Conservation (phyloP, 2,797 vertebrate genomes). For the Cephalopachus bancanus region DNA sequence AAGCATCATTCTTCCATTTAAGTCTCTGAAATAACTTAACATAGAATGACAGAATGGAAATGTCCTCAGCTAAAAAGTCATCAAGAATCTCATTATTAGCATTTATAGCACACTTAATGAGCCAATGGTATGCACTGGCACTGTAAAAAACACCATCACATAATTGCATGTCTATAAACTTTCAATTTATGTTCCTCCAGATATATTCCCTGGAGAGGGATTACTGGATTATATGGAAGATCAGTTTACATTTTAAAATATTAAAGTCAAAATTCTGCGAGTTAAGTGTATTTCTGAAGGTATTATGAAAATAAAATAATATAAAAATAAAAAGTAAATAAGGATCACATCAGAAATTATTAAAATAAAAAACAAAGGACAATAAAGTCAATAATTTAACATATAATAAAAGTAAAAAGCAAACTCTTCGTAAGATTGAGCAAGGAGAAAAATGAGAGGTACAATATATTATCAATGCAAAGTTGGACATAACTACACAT, state of each 20-base stretch:
- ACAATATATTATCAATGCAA: background rate
- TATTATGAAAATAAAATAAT: background rate
- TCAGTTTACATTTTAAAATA: background rate
- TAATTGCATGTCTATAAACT: too few species aligned
- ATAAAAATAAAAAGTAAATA: background rate
- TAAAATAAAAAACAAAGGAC: background rate
- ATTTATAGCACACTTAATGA: background rate
- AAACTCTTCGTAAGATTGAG: background rate
- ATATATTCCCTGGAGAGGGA: too few species aligned
- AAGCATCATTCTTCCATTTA: background rate
- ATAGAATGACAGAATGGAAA: background rate
- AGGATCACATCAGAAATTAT: background rate
- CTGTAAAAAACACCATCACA: too few species aligned
- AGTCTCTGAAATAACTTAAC: background rate
- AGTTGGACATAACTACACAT: background rate
- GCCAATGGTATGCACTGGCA: too few species aligned
- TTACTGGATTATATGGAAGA: too few species aligned
- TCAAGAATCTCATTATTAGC: background rate
- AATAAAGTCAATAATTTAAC: background rate
- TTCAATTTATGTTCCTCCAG: too few species aligned
- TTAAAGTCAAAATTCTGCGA: background rate
- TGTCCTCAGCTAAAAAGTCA: background rate
- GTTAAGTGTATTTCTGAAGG: background rate
- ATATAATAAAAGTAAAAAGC: background rate
- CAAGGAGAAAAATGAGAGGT: background rate